phyloP scores from a whole-genome alignment of 2,888 invertebrate species.

The Dicycla oo region DNA sequence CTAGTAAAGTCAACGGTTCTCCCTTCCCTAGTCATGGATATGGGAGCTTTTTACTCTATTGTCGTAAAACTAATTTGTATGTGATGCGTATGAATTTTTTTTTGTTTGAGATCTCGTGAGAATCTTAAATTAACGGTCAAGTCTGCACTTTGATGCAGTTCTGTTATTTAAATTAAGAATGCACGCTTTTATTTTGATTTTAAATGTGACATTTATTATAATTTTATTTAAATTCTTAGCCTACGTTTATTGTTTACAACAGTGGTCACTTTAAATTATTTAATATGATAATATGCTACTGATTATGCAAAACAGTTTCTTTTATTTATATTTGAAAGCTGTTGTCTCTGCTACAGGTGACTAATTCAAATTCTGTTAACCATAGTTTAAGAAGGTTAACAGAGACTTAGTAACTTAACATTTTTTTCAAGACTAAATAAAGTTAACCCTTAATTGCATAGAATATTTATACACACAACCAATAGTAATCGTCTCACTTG shows the following conservation, averaged over 20 bases:
- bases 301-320: conserved; percentile 5
- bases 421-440: neutral
- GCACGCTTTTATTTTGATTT: conserved; percentile 12
- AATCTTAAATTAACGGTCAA: conserved; percentile 63
- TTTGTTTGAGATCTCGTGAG: conserved; percentile 67
- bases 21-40: conserved; percentile 56
- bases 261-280: neutral
- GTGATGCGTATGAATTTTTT: conserved; percentile 48
- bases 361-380: neutral
- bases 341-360: neutral
- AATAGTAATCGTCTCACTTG: too few species aligned
- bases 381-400: neutral
- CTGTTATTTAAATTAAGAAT: conserved; percentile 48
- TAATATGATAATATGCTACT: neutral
- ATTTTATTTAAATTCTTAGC: conserved; percentile 11
- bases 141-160: conserved; percentile 36
- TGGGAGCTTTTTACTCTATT: conserved; percentile 52
- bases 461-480: too few species aligned
- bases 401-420: neutral
- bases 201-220: neutral
- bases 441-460: too few species aligned
- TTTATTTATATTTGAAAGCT: neutral
- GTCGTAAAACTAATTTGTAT: conserved; percentile 71
- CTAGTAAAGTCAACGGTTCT: conserved; percentile 66
- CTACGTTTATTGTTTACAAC: neutral